Base-by-base conservation (phyloP, 1,140 invertebrate genomes). In the Tenebrio molitor region DNA sequence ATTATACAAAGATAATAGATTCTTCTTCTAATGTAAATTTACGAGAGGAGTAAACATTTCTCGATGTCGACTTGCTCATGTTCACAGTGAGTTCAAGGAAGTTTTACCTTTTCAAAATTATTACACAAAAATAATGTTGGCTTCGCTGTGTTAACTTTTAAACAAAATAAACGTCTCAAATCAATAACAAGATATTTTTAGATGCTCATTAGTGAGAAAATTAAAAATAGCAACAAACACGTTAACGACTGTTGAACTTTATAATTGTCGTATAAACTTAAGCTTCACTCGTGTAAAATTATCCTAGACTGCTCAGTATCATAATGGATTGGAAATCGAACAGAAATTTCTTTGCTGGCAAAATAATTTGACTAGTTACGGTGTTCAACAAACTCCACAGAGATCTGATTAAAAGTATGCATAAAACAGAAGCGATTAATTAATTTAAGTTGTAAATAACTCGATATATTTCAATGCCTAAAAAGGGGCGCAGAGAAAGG, bases 151-250 rank as follows among this genome's bases (percentile, higher is more conserved):
- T 29, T n/a, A 58, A 58, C 21, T 58, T 46, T 8, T 58, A 58
- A 29, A 58, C 50, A 58, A 58, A 58, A 58, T 29, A 29, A n/a
- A n/a, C n/a, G 12, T 29, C 14, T 58, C 50, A 29, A 50, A 58
- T 58, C 50, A 3, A 66, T 42, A 66, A 44, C 16, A 44, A 29
- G 39, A n/a, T 66, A 66, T 66, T 66, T 66, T 66, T 66, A 66
- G 64, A 42, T 42, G 64, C 64, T 66, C 64, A 66, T 66, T 66
- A 66, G 64, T 12, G 19, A 23, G 36, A 19, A 44, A 66, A 66
- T 66, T 66, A 66, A 44, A 66, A 25, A 41, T 66, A 44, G 64
- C 25, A 33, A 42, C 63, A 15, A 21, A 8, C 19, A 66, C 36
- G 19, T 66, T 44, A 65, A 66, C 64, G 64, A 66, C 14, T 42